Evolutionary conservation across 2,113 vertebrate species (phyloP).

Genomic region (Gymnocephalus cernua): DNA sequence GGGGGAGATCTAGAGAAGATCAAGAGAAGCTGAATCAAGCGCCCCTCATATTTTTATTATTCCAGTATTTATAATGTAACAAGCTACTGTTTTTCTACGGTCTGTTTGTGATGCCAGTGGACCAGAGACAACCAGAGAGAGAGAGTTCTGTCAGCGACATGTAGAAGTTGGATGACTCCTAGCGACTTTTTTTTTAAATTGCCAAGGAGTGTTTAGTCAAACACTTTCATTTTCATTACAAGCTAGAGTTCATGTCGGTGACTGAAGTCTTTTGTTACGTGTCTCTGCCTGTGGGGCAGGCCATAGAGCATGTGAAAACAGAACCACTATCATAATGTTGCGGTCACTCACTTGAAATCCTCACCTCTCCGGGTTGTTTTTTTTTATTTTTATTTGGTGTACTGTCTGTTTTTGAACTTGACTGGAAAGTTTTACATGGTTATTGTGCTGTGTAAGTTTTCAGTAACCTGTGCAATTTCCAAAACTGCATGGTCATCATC

Average conservation of each 20-base stretch:
- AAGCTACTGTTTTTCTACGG: slow-evolving; percentile 73
- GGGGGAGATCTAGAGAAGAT: too few species aligned
- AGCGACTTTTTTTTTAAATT: slow-evolving; percentile 4
- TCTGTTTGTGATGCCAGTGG: slow-evolving; percentile 57
- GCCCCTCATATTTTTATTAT: slow-evolving; percentile 61
- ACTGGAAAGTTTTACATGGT: slow-evolving; percentile 54
- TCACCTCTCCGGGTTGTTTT: slow-evolving; percentile 8
- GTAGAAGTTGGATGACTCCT: not conserved
- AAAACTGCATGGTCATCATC: slow-evolving; percentile 64
- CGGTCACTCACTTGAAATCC: slow-evolving; percentile 66
- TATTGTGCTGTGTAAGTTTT: slow-evolving; percentile 31
- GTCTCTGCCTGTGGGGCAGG: slow-evolving; percentile 53
- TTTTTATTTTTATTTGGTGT: slow-evolving; percentile 25
- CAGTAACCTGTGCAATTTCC: slow-evolving; percentile 64
- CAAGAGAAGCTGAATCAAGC: slow-evolving; percentile 43
- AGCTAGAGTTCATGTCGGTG: not conserved
- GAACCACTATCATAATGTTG: slow-evolving; percentile 65
- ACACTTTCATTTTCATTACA: not conserved
- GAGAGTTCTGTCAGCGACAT: slow-evolving; percentile 31
- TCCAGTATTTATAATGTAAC: slow-evolving; percentile 65
- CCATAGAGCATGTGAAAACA: slow-evolving; percentile 79
- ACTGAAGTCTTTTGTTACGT: not conserved
- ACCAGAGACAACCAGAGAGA: slow-evolving; percentile 31
- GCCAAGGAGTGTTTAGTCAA: slow-evolving; percentile 52
- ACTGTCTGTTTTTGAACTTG: slow-evolving; percentile 26